A percentile compares a stretch with the other conserved stretches of the same genome.
These are phyloP conservation scores for Macrotis lagotis DNA, from an alignment of 2,113 vertebrate genomes.

Conservation along the genomic window DNA sequence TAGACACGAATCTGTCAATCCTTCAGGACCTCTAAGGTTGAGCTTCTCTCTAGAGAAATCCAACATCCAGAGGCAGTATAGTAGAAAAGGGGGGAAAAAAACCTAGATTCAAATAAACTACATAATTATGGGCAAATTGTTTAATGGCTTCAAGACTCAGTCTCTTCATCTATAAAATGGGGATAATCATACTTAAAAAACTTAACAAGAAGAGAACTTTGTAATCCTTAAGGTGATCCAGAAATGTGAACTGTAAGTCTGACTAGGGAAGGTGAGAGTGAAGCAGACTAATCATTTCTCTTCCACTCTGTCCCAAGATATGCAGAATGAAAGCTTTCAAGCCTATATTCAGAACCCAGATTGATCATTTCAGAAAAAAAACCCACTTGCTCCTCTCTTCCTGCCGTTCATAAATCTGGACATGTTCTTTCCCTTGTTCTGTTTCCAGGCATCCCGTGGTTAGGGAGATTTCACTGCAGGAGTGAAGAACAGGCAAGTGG, in stretches of 20 bases:
- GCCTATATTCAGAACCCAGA: slow-evolving; percentile 26
- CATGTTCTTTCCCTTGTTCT: neutral
- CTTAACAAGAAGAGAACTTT: neutral
- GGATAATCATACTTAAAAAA: neutral
- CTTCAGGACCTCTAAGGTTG: slow-evolving; percentile 5
- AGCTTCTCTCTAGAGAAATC: neutral
- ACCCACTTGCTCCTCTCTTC: neutral
- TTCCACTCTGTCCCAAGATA: neutral
- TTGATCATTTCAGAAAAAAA: neutral
- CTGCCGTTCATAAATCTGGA: neutral
- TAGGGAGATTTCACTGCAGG: slow-evolving; percentile 27
- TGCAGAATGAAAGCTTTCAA: neutral
- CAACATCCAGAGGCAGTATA: neutral
- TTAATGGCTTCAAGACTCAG: neutral
- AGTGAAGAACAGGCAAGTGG: neutral
- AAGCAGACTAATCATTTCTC: neutral
- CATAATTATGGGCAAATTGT: neutral
- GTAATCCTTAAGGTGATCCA: neutral
- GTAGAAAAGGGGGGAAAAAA: neutral
- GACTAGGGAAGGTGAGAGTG: neutral
- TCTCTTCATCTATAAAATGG: neutral
- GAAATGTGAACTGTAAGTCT: neutral
- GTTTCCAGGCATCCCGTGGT: neutral
- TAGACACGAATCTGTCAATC: neutral
- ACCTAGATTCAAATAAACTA: neutral